Conservation (phyloP, 1,140 invertebrate genomes). For the Yoshiicerus persimilis region DNA sequence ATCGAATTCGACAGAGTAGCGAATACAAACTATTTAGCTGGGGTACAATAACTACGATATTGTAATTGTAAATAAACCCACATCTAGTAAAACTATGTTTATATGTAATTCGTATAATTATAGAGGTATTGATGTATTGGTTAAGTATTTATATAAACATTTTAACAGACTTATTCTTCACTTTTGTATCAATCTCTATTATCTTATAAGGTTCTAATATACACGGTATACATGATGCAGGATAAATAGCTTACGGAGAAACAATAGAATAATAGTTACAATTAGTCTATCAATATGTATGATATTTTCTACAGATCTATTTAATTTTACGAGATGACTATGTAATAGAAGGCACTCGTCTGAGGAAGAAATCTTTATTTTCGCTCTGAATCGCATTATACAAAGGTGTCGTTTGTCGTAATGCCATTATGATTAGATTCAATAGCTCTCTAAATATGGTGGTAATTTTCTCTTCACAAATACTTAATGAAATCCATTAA, state of each 20-base stretch:
- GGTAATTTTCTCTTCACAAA: no score
- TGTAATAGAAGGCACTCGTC: not conserved
- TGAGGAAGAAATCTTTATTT: not conserved
- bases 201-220: no score
- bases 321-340: not conserved
- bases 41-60: not conserved
- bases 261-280: no score
- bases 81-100: not conserved
- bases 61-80: no score
- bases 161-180: not conserved
- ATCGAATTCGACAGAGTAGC: not conserved
- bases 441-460: no score
- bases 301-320: not conserved
- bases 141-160: not conserved
- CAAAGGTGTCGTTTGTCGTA: no score
- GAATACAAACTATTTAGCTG: not conserved
- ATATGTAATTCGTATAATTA: not conserved
- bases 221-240: no score
- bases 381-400: no score
- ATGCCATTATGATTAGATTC: no score
- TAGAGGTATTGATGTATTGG: no score
- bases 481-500: no score
- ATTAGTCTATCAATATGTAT: not conserved
- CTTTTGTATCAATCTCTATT: not conserved
- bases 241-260: no score